A percentile compares a stretch with the other conserved stretches of the same genome.
phyloP scores from a whole-genome alignment of 2,113 vertebrate species.

The Ovibos moschatus region DNA sequence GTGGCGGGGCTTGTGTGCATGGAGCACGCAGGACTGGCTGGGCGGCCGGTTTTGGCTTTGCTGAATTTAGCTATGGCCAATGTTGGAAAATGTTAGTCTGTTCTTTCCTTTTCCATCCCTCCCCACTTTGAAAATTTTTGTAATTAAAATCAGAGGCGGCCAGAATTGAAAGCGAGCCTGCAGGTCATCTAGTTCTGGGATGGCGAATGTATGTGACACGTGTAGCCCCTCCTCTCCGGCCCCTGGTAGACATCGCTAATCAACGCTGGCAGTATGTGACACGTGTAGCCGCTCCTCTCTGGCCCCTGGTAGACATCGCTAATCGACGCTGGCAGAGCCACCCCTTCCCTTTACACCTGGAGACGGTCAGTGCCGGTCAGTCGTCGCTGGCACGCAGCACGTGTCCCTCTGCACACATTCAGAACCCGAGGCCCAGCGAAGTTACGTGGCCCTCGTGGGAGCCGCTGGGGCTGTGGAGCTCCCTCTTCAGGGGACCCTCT shows the following conservation, averaged over 20 bases:
- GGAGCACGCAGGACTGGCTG: background rate
- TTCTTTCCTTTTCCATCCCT: constrained; percentile 13
- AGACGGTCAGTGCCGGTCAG: background rate
- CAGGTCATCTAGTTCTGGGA: background rate
- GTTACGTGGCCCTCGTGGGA: background rate
- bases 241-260: constrained; percentile 10
- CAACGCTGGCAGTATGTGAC: background rate
- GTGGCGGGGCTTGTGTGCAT: background rate
- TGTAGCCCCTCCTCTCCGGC: background rate
- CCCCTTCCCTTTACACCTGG: background rate
- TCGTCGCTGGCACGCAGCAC: too few relatives aligned
- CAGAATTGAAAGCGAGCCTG: background rate
- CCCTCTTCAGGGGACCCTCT: background rate
- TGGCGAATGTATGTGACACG: background rate
- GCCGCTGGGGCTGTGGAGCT: background rate
- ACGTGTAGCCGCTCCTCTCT: background rate
- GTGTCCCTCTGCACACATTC: background rate
- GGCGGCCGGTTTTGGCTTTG: background rate
- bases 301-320: background rate
- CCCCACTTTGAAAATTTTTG: background rate
- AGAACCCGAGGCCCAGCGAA: background rate
- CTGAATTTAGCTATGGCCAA: background rate
- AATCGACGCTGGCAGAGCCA: background rate
- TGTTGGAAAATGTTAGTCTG: constrained; percentile 42
- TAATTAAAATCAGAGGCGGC: constrained; percentile 21